These are phyloP conservation scores for Engystomops pustulosus DNA, from an alignment of 2,113 vertebrate genomes.

Conservation along the genomic window DNA sequence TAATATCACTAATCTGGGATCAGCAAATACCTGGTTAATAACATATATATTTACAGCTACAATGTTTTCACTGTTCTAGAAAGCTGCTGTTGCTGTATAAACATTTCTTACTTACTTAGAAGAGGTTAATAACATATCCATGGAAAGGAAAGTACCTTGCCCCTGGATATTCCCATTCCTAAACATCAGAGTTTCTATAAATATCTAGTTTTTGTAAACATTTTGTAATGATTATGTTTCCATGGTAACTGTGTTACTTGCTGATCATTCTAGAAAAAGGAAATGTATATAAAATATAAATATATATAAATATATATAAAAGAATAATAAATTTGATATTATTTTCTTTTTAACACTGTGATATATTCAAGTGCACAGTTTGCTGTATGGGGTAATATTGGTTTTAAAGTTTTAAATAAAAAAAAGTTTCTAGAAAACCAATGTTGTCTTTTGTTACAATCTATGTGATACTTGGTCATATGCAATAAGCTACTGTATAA, in stretches of 20 bases:
- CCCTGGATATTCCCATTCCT: constrained; percentile 50
- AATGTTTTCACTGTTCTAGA: neutral
- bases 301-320: constrained; percentile 66
- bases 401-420: constrained; percentile 97
- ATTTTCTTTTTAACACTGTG: constrained; percentile 99
- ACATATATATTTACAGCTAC: neutral
- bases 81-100: neutral
- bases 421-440: constrained; percentile 81
- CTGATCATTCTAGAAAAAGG: constrained; percentile 84
- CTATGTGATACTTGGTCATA: neutral
- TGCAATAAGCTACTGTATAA: neutral
- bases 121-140: neutral
- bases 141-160: neutral
- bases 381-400: constrained; percentile 98
- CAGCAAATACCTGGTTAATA: neutral
- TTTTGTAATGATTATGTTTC: constrained; percentile 96
- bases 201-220: constrained; percentile 96
- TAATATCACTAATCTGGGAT: neutral
- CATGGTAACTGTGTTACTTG: constrained; percentile 96
- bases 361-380: constrained; percentile 99
- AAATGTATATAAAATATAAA: constrained; percentile 83
- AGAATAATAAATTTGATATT: constrained; percentile 78
- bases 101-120: neutral
- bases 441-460: constrained; percentile 13
- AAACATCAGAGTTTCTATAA: constrained; percentile 97